These are phyloP conservation scores for Ypsolopha sequella DNA, from an alignment of 2,888 invertebrate species.

Conservation along the genomic window DNA sequence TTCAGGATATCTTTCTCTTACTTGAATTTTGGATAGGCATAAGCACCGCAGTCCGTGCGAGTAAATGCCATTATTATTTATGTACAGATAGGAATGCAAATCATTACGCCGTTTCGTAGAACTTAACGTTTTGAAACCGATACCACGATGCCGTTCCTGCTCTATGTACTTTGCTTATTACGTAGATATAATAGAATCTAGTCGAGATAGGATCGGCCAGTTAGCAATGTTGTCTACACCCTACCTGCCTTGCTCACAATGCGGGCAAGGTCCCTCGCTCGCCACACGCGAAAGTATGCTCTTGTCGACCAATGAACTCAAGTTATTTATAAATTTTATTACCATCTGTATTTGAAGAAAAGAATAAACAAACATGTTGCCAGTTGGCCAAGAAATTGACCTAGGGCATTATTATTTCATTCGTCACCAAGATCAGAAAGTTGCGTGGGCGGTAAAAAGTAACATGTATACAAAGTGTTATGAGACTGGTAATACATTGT, in stretches of 20 bases:
- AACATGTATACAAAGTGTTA: too few relatives aligned
- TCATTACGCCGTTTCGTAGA: background rate
- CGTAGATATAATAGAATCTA: background rate
- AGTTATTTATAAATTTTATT: background rate
- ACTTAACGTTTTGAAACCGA: constrained; percentile 1
- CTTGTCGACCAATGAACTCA: constrained; percentile 24
- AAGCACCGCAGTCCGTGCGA: too few relatives aligned
- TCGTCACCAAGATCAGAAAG: too few relatives aligned
- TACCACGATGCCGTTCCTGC: background rate
- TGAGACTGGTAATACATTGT: too few relatives aligned
- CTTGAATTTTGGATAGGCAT: too few relatives aligned
- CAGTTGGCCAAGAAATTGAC: too few relatives aligned
- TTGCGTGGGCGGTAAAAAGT: too few relatives aligned
- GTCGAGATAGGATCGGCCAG: constrained; percentile 1
- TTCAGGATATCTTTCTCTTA: too few relatives aligned
- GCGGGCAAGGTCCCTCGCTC: constrained; percentile 24
- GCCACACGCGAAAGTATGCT: constrained; percentile 42
- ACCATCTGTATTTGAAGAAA: background rate
- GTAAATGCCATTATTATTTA: too few relatives aligned
- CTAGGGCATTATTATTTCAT: too few relatives aligned
- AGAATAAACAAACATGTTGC: background rate
- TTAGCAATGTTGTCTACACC: background rate
- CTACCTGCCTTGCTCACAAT: constrained; percentile 1
- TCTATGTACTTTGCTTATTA: background rate
- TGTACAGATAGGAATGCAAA: background rate